Evolutionary conservation across 2,113 vertebrate genomes (phyloP).

Genomic region (Archocentrus centrarchus): DNA sequence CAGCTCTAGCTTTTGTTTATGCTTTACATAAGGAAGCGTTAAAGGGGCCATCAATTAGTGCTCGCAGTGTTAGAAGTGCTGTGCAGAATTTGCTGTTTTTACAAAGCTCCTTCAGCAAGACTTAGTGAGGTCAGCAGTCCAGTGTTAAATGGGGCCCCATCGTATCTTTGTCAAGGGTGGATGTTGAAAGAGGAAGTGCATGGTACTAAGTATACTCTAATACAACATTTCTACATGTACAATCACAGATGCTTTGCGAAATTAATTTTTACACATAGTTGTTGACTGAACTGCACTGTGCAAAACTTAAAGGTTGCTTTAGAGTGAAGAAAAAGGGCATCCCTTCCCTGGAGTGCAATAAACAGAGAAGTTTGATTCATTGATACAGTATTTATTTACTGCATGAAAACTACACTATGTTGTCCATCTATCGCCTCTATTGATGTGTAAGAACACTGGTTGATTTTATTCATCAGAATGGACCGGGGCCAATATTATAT

Average conservation of each 20-base stretch:
- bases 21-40: conserved; percentile 1
- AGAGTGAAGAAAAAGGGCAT: neutral
- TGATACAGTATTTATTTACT: neutral
- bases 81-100: conserved; percentile 2
- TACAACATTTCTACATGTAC: neutral
- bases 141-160: neutral
- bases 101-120: neutral
- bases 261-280: neutral
- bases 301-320: neutral
- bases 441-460: neutral
- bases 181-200: neutral
- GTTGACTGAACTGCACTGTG: neutral
- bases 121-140: conserved; percentile 22
- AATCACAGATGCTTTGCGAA: neutral
- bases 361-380: neutral
- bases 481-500: neutral
- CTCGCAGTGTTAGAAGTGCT: neutral
- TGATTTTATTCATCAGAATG: neutral
- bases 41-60: conserved; percentile 20
- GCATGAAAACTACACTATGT: neutral
- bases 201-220: neutral
- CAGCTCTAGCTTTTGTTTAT: conserved; percentile 32
- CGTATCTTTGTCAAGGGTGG: neutral
- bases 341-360: neutral
- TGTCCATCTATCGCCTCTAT: neutral